These are phyloP conservation scores for Corythaeola cristata DNA, from an alignment of 2,113 vertebrate species.

Conservation along the genomic window DNA sequence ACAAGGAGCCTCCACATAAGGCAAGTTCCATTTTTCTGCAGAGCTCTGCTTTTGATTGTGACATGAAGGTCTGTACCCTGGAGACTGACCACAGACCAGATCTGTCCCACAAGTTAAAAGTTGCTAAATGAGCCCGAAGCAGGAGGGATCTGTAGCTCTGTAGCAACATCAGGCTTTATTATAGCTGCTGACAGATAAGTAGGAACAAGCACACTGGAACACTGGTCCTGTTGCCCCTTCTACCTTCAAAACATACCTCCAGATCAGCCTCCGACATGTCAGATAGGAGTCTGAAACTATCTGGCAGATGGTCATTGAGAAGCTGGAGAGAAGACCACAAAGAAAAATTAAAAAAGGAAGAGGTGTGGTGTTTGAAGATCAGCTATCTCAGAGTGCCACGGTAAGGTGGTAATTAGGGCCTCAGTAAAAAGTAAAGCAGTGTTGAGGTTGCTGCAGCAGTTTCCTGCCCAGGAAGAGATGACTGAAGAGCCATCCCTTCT, in stretches of 20 bases:
- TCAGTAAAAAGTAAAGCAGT: neutral
- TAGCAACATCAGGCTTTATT: neutral
- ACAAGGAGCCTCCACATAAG: slow-evolving; percentile 90
- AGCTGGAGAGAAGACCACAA: neutral
- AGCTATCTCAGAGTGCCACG: neutral
- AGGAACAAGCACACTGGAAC: neutral
- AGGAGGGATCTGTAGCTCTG: neutral
- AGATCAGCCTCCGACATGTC: neutral
- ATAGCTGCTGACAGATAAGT: neutral
- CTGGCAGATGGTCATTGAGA: neutral
- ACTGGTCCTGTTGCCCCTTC: neutral
- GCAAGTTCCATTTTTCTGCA: slow-evolving; percentile 59
- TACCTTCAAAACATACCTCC: neutral
- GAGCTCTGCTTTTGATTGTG: neutral
- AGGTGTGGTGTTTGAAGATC: neutral
- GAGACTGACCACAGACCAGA: neutral
- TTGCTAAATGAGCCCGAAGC: neutral
- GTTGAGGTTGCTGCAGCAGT: neutral
- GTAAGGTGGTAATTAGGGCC: neutral
- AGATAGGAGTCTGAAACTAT: neutral
- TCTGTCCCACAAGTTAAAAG: neutral
- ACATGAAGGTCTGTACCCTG: neutral
- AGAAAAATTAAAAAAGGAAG: neutral
- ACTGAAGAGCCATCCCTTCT: neutral
- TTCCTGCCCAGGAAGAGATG: neutral